Evolutionary conservation across 2,797 vertebrate genomes (phyloP).

Genomic region (Cuculus canorus): DNA sequence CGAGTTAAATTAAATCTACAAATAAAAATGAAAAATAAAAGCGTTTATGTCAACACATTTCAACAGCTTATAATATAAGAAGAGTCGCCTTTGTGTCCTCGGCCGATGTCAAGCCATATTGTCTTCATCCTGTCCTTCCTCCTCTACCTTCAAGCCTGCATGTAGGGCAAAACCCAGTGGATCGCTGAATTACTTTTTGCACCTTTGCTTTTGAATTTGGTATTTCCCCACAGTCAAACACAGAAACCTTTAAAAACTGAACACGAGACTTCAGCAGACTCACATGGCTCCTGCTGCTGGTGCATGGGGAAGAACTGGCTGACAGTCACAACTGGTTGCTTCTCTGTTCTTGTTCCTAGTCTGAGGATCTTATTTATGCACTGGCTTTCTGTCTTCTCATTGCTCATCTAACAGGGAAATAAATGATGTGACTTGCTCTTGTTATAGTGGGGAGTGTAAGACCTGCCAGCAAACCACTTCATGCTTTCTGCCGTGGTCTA

Average conservation of each 20-base stretch:
- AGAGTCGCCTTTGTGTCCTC: not conserved
- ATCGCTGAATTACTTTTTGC: too few relatives aligned
- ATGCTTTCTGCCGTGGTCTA: conserved; percentile 55
- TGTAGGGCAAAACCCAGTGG: too few relatives aligned
- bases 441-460: not conserved
- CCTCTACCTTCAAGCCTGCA: not conserved
- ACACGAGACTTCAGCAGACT: too few relatives aligned
- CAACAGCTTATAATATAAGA: not conserved
- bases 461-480: conserved; percentile 41
- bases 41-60: not conserved
- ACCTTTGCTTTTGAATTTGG: too few relatives aligned
- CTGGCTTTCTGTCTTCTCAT: not conserved
- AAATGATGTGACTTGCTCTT: conserved; percentile 26
- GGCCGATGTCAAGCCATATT: not conserved
- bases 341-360: not conserved
- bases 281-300: too few relatives aligned
- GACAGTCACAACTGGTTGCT: not conserved
- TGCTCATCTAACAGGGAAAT: conserved; percentile 3
- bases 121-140: not conserved
- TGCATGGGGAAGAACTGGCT: not conserved
- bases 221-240: too few relatives aligned
- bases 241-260: too few relatives aligned
- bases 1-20: not conserved
- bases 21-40: not conserved
- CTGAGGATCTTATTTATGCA: not conserved